Conservation (phyloP, 2,888 invertebrate genomes). For the Orthosia gracilis region DNA sequence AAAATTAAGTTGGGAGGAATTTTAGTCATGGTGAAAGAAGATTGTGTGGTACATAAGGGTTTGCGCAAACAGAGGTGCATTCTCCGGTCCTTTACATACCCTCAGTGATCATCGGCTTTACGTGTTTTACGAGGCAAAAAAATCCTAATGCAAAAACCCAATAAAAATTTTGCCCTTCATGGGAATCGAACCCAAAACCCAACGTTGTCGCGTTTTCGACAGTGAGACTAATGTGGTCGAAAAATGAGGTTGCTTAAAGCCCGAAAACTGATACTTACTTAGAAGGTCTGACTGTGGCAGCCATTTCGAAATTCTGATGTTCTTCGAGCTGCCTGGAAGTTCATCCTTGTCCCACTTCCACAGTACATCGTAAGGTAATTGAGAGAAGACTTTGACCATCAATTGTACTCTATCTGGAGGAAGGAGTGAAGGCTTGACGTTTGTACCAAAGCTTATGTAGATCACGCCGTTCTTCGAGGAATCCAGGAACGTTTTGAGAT, state of each 20-base stretch:
- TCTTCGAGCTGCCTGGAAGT: slow-evolving; percentile 75
- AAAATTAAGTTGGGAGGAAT: too few relatives aligned
- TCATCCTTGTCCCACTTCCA: slow-evolving; percentile 85
- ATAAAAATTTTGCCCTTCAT: too few relatives aligned
- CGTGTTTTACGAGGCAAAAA: too few relatives aligned
- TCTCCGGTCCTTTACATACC: too few relatives aligned
- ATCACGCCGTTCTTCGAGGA: slow-evolving; percentile 82
- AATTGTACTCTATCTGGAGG: slow-evolving; percentile 74
- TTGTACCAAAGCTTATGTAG: slow-evolving; percentile 86
- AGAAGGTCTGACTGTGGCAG: slow-evolving; percentile 79
- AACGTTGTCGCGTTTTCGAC: too few relatives aligned
- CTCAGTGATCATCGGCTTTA: too few relatives aligned
- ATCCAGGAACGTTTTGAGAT: slow-evolving; percentile 78
- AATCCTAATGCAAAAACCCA: too few relatives aligned
- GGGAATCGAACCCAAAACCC: too few relatives aligned
- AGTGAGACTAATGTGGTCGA: too few relatives aligned
- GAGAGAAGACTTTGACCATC: slow-evolving; percentile 78
- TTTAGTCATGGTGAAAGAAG: too few relatives aligned
- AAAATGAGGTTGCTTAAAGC: not conserved
- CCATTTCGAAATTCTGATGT: slow-evolving; percentile 85
- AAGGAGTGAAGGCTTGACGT: slow-evolving; percentile 75
- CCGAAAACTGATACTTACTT: slow-evolving; percentile 33
- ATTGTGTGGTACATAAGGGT: too few relatives aligned
- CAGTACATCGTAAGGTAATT: slow-evolving; percentile 82
- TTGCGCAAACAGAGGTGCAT: too few relatives aligned